Conservation (phyloP, 2,113 vertebrate genomes). For the Barbus barbus region DNA sequence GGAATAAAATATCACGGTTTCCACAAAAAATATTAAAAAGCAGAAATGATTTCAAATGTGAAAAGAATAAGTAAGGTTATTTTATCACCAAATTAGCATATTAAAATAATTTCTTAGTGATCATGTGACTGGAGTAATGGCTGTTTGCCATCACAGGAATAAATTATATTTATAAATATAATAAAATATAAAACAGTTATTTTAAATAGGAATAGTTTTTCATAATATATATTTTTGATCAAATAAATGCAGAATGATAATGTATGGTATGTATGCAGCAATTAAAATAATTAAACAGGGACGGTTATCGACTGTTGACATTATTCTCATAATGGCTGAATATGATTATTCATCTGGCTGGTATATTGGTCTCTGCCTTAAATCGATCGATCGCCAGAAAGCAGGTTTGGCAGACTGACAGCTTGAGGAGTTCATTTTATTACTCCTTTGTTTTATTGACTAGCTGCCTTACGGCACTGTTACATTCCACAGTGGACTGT, state of each 20-base stretch:
- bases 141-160: neutral
- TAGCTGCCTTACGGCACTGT: slow-evolving; percentile 60
- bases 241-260: neutral
- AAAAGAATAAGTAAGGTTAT: neutral
- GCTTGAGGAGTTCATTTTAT: slow-evolving; percentile 10
- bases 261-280: neutral
- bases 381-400: neutral
- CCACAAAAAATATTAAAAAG: neutral
- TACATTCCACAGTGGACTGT: slow-evolving; percentile 61
- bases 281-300: neutral
- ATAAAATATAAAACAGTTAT: neutral
- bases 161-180: neutral
- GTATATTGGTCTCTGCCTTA: neutral
- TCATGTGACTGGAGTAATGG: neutral
- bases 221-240: neutral
- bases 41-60: neutral
- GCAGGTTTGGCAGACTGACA: slow-evolving; percentile 1
- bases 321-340: neutral
- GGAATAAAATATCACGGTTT: neutral
- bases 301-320: neutral
- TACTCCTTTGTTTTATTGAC: slow-evolving; percentile 8
- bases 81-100: neutral
- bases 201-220: neutral
- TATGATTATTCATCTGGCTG: neutral
- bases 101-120: neutral